Evolutionary conservation across 2,888 invertebrate genomes (phyloP).

Genomic region (Synergus gifuensis): DNA sequence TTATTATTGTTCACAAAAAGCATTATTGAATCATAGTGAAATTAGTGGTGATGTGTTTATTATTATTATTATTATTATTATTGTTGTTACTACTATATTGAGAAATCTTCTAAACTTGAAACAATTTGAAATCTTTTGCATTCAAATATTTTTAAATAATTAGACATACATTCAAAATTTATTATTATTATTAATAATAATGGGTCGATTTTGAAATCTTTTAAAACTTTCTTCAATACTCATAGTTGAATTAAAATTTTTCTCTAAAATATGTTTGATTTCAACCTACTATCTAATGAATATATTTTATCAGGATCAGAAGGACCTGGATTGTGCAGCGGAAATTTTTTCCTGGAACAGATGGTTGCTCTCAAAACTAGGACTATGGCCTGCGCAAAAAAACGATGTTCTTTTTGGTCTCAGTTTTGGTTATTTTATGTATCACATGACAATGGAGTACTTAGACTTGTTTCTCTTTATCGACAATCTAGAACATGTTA

Average conservation of each 20-base stretch:
- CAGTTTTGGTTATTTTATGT: slow-evolving; percentile 64
- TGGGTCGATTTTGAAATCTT: no score
- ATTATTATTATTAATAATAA: no score
- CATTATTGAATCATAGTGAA: no score
- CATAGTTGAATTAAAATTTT: neutral
- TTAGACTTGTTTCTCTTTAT: slow-evolving; percentile 64
- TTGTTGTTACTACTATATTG: no score
- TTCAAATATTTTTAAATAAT: no score
- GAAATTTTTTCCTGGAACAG: slow-evolving; percentile 63
- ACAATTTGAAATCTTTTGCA: no score
- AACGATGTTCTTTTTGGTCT: slow-evolving; percentile 60
- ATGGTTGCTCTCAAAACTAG: slow-evolving; percentile 60
- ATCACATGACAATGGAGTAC: slow-evolving; percentile 67
- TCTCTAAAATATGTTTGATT: neutral
- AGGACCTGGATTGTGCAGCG: slow-evolving; percentile 59
- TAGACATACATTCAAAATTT: no score
- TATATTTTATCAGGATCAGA: slow-evolving; percentile 51
- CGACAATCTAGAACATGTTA: slow-evolving; percentile 63
- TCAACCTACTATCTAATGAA: neutral
- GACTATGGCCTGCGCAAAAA: slow-evolving; percentile 64
- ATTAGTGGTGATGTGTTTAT: no score
- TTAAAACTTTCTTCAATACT: neutral
- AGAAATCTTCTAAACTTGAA: no score
- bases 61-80: no score
- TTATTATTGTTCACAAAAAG: no score